phyloP scores from a whole-genome alignment of 2,797 vertebrate genomes.

The Pyrrhura leucotis region DNA sequence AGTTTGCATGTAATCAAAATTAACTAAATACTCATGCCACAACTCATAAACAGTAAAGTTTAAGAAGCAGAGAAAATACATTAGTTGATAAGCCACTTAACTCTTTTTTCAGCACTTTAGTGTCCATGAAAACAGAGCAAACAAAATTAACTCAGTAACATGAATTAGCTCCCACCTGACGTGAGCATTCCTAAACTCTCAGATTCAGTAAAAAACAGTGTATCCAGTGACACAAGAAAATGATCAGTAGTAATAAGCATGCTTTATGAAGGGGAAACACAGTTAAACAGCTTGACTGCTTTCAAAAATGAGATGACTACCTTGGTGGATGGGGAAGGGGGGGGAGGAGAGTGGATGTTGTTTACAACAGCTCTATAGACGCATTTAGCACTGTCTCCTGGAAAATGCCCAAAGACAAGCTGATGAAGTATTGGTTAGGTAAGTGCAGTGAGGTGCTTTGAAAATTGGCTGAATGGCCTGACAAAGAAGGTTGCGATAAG shows the following conservation, averaged over 20 bases:
- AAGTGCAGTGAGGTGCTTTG: neutral
- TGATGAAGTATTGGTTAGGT: neutral
- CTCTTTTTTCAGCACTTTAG: neutral
- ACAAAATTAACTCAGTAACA: neutral
- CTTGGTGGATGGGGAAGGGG: neutral
- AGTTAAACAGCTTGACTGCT: neutral
- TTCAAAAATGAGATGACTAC: neutral
- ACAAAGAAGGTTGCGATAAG: neutral
- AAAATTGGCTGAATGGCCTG: neutral
- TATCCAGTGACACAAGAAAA: neutral
- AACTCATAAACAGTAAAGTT: neutral
- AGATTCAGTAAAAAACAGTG: accelerated
- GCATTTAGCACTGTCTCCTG: neutral
- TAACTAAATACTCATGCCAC: neutral
- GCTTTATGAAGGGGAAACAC: neutral
- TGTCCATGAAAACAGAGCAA: neutral
- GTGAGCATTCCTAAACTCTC: neutral
- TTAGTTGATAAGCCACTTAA: neutral
- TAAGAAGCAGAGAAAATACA: neutral
- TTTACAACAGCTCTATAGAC: neutral
- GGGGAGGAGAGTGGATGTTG: neutral
- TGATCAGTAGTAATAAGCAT: neutral
- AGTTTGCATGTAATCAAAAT: neutral
- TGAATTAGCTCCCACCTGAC: neutral
- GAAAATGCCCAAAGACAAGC: neutral